Percentiles rank a stretch among this genome's conserved stretches.
phyloP scores from a whole-genome alignment of 2,888 invertebrate species.

The Watsonalla cultraria region DNA sequence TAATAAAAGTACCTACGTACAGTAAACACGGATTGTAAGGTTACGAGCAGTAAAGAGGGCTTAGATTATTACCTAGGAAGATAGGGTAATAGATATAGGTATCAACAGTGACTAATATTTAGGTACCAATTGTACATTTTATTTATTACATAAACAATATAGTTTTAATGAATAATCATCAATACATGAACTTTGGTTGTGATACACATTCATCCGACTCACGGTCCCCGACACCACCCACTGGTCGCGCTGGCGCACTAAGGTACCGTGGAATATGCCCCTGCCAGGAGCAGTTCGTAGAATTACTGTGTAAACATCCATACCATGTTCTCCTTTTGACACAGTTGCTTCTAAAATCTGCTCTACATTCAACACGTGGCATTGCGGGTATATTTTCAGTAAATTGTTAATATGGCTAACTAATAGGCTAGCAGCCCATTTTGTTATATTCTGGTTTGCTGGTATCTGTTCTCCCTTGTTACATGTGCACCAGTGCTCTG shows the following conservation, averaged over 20 bases:
- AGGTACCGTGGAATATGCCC: slow-evolving; percentile 87
- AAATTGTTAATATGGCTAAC: slow-evolving; percentile 81
- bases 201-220: slow-evolving; percentile 85
- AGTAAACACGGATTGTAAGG: no score
- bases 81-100: no score
- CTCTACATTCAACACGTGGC: slow-evolving; percentile 78
- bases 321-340: slow-evolving; percentile 73
- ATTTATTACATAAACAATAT: slow-evolving; percentile 82
- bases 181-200: slow-evolving; percentile 84
- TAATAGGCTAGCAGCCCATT: slow-evolving; percentile 77
- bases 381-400: slow-evolving; percentile 78
- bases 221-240: slow-evolving; percentile 82
- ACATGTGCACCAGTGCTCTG: slow-evolving; percentile 92
- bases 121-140: background rate
- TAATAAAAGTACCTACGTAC: no score
- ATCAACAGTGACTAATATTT: background rate
- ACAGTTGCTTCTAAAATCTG: slow-evolving; percentile 45
- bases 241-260: slow-evolving; percentile 43
- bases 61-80: no score
- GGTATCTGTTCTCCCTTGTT: slow-evolving; percentile 77
- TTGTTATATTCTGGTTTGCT: slow-evolving; percentile 66
- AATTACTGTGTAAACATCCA: slow-evolving; percentile 75
- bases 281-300: slow-evolving; percentile 80
- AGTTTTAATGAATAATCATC: slow-evolving; percentile 82
- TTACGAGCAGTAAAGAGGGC: no score